phyloP scores from a whole-genome alignment of 2,888 invertebrate species.

The Mythimna vitellina region DNA sequence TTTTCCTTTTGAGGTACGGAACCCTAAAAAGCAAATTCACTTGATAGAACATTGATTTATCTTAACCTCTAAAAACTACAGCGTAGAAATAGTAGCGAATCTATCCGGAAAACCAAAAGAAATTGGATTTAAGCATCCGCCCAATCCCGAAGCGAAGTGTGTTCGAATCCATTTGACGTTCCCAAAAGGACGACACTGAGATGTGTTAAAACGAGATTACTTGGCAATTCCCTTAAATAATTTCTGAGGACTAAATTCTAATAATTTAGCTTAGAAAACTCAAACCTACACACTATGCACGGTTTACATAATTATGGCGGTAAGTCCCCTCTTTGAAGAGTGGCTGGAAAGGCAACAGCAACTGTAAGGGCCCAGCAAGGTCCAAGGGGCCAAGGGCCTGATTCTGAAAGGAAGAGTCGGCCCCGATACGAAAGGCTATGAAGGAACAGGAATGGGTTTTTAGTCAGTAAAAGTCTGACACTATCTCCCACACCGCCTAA shows the following conservation, averaged over 20 bases:
- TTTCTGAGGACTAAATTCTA: conserved; percentile 21
- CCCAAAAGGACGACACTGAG: conserved; percentile 46
- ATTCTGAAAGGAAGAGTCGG: no score
- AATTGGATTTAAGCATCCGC: conserved; percentile 69
- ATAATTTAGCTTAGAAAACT: neutral
- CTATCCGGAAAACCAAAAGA: conserved; percentile 57
- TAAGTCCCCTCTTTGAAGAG: no score
- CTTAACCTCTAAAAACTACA: conserved; percentile 49
- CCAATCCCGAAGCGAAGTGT: conserved; percentile 56
- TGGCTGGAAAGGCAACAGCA: no score
- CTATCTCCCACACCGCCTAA: no score
- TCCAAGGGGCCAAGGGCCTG: no score
- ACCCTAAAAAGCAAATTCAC: conserved; percentile 19
- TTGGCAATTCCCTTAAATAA: conserved; percentile 21
- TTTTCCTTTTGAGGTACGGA: no score
- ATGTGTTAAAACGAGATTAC: conserved; percentile 55
- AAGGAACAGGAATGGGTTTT: no score
- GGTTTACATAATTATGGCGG: no score
- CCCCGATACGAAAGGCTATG: no score
- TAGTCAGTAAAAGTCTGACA: no score
- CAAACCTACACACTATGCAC: neutral
- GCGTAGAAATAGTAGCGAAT: conserved; percentile 36
- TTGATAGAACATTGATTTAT: conserved; percentile 40
- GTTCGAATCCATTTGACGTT: conserved; percentile 40
- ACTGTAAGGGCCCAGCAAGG: no score